Evolutionary conservation across 2,888 invertebrate species (phyloP).

Genomic region (Napeogenes sylphis): DNA sequence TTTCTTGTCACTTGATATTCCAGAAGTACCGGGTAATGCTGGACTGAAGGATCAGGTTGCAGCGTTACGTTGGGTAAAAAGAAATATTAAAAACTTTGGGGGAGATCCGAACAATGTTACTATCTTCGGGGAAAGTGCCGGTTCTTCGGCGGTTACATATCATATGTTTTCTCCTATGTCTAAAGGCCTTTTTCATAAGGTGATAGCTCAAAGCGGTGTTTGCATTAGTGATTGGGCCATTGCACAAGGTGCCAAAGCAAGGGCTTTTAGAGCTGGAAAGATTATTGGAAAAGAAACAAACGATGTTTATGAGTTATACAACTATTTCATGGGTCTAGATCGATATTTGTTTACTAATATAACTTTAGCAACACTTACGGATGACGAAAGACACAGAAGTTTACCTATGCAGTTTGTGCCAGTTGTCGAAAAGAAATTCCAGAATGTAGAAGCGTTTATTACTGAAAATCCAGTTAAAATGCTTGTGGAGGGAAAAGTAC

Average conservation of each 20-base stretch:
- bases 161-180: conserved; percentile 66
- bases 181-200: conserved; percentile 59
- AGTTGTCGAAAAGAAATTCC: conserved; percentile 50
- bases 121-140: conserved; percentile 66
- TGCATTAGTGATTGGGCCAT: conserved; percentile 46
- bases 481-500: conserved; percentile 42
- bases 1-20: conserved; percentile 47
- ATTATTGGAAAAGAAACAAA: conserved; percentile 40
- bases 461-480: conserved; percentile 43
- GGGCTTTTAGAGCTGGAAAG: conserved; percentile 49
- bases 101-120: conserved; percentile 58
- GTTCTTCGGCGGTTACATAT: conserved; percentile 52
- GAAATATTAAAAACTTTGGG: conserved; percentile 54
- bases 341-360: conserved; percentile 43
- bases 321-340: conserved; percentile 46
- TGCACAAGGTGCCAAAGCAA: conserved; percentile 27
- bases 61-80: conserved; percentile 53
- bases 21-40: conserved; percentile 60
- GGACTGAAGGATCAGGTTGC: conserved; percentile 62
- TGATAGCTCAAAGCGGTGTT: conserved; percentile 61
- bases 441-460: conserved; percentile 45
- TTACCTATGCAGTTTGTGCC: conserved; percentile 52
- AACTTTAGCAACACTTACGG: conserved; percentile 41
- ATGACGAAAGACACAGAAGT: conserved; percentile 47
- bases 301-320: conserved; percentile 40